These are phyloP conservation scores for Mythimna lalbum DNA, from an alignment of 2,888 invertebrate genomes.

Conservation along the genomic window DNA sequence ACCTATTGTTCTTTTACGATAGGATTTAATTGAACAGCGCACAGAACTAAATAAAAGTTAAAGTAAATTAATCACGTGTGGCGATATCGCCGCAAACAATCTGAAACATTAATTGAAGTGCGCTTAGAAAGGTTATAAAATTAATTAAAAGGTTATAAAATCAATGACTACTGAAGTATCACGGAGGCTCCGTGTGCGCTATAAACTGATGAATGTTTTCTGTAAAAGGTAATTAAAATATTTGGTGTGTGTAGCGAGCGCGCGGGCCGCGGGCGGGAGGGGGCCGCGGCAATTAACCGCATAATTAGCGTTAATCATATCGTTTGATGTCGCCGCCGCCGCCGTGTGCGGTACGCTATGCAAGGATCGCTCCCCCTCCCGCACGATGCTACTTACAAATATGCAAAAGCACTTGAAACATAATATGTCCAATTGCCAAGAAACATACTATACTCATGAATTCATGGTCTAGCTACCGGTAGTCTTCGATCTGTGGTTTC, in stretches of 20 bases:
- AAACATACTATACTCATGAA: no score
- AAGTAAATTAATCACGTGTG: constrained; percentile 24
- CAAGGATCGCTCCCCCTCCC: constrained; percentile 2
- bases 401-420: constrained; percentile 32
- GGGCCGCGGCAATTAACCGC: constrained; percentile 55
- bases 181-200: constrained; percentile 21
- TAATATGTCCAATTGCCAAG: background rate
- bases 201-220: constrained; percentile 46
- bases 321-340: constrained; percentile 64
- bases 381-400: constrained; percentile 4
- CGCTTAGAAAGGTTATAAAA: constrained; percentile 35
- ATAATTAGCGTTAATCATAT: constrained; percentile 64
- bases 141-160: constrained; percentile 46
- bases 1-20: background rate
- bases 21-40: background rate
- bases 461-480: background rate
- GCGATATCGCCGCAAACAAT: constrained; percentile 13
- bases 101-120: constrained; percentile 33
- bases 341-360: constrained; percentile 55
- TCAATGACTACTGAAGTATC: constrained; percentile 45
- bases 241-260: constrained; percentile 39
- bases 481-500: background rate
- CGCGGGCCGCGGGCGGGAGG: constrained; percentile 14
- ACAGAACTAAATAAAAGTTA: constrained; percentile 5
- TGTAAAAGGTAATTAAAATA: constrained; percentile 64